phyloP scores from a whole-genome alignment of 2,888 invertebrate genomes.

The Keiferia lycopersicella region DNA sequence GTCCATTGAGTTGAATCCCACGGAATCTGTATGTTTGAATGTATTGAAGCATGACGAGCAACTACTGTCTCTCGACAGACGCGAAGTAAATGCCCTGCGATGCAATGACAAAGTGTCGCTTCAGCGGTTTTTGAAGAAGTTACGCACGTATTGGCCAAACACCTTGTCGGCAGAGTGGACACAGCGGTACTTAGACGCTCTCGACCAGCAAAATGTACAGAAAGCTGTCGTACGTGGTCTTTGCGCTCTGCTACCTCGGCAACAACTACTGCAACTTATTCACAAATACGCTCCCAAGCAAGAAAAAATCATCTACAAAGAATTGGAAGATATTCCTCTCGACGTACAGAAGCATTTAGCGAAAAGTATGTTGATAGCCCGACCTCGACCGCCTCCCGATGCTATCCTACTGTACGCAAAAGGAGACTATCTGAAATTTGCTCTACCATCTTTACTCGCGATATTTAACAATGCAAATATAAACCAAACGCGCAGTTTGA shows the following conservation, averaged over 20 bases:
- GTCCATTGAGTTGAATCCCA: slow-evolving; percentile 51
- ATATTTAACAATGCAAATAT: slow-evolving; percentile 51
- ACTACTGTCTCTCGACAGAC: slow-evolving; percentile 46
- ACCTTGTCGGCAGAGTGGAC: slow-evolving; percentile 49
- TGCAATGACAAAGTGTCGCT: slow-evolving; percentile 44
- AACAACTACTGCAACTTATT: slow-evolving; percentile 46
- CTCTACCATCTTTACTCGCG: slow-evolving; percentile 57
- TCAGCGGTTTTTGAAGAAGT: slow-evolving; percentile 47
- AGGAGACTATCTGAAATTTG: slow-evolving; percentile 64
- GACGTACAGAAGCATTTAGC: slow-evolving; percentile 56
- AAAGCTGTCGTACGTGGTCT: slow-evolving; percentile 53
- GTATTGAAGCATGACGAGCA: slow-evolving; percentile 52
- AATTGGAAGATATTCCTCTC: slow-evolving; percentile 45
- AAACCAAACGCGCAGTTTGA: slow-evolving; percentile 39
- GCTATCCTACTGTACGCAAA: slow-evolving; percentile 55
- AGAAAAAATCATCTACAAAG: slow-evolving; percentile 55
- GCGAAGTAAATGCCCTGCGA: slow-evolving; percentile 44
- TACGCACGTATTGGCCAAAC: slow-evolving; percentile 58
- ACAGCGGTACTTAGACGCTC: slow-evolving; percentile 40
- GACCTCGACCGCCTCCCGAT: slow-evolving; percentile 53
- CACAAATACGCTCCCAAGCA: slow-evolving; percentile 53
- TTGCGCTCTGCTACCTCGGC: slow-evolving; percentile 48
- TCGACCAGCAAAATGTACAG: slow-evolving; percentile 44
- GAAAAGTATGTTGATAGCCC: slow-evolving; percentile 53
- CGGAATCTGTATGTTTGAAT: slow-evolving; percentile 33